Evolutionary conservation across 2,113 vertebrate genomes (phyloP), one percentile per base, ranked within the genome.

Genomic region (Caranx melampygus): DNA sequence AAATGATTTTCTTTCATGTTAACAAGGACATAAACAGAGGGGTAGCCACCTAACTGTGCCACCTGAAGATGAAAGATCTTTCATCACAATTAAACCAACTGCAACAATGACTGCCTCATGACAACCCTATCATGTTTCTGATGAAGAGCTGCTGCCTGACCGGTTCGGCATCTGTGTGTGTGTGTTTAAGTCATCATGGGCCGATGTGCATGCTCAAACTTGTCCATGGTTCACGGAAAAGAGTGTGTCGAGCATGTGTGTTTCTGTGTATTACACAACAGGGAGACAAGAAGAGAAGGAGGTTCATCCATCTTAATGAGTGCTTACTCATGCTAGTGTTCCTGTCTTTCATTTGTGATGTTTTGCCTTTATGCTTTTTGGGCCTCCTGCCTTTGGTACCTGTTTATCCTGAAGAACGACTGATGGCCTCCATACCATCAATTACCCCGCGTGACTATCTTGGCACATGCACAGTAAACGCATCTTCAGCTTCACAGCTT

Each of bases 131-230:
- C 73, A 5, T 74, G 55, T 88, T 85, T 78, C 84, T 77, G 75
- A 63, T 87, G 75, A 89, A 68, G 52, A 71, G 44, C 58, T 73
- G 79, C 79, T 37, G 86, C 78, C 69, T 81, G 82, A 90, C 86
- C 58, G 86, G 88, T 90, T 87, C 64, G 63, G 77, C 83, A 51
- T 61, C 57, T 20, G 76, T 78, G 67, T 71, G 42, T 44, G 42
- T 45, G 44, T 79, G 51, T 66, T 80, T 57, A 20, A 73, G 44
- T 87, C 69, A 61, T 80, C 66, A 61, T 11, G 0, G 73, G 62
- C 51, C 2, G 0, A 2, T 11, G 13, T 71, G 54, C 90, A 9
- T 75, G 91, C 88, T 78, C 78, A 42, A 67, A 88, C 91, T 79
- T 73, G 92, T 87, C 77, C 51, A 10, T 67, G 31, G 81, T 71